These are phyloP conservation scores for Erpobdella octoculata DNA, from an alignment of 2,888 invertebrate genomes.

Conservation along the genomic window DNA sequence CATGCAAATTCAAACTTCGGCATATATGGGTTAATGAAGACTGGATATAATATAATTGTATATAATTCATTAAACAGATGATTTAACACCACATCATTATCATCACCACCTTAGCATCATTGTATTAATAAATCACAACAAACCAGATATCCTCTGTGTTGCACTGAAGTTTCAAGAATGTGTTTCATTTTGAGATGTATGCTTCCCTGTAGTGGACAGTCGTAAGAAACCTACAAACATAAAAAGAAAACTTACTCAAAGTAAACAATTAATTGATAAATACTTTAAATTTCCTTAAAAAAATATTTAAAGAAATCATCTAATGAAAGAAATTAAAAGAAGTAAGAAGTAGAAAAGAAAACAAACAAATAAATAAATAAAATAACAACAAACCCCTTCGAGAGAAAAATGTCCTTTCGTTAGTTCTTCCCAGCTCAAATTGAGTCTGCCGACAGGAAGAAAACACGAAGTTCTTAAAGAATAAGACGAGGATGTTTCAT, in stretches of 20 bases:
- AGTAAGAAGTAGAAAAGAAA: not conserved
- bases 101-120: not conserved
- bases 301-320: not conserved
- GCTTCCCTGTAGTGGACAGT: conserved; percentile 77
- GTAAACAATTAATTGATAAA: too few relatives aligned
- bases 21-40: too few relatives aligned
- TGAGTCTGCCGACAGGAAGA: conserved; percentile 73
- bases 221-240: conserved; percentile 63
- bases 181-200: conserved; percentile 71
- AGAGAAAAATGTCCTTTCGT: conserved; percentile 63
- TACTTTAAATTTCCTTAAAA: not conserved
- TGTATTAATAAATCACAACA: conserved; percentile 30
- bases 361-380: not conserved
- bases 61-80: too few relatives aligned
- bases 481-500: conserved; percentile 62
- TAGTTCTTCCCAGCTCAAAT: conserved; percentile 74
- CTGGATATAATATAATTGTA: too few relatives aligned
- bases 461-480: conserved; percentile 78
- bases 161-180: conserved; percentile 62
- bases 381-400: conserved; percentile 42
- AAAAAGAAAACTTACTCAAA: not conserved
- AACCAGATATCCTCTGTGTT: conserved; percentile 73
- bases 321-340: not conserved
- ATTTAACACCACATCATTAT: not conserved
- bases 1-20: too few relatives aligned